Base-by-base conservation (phyloP, 2,888 invertebrate genomes). In the Ptilodon capucinus region DNA sequence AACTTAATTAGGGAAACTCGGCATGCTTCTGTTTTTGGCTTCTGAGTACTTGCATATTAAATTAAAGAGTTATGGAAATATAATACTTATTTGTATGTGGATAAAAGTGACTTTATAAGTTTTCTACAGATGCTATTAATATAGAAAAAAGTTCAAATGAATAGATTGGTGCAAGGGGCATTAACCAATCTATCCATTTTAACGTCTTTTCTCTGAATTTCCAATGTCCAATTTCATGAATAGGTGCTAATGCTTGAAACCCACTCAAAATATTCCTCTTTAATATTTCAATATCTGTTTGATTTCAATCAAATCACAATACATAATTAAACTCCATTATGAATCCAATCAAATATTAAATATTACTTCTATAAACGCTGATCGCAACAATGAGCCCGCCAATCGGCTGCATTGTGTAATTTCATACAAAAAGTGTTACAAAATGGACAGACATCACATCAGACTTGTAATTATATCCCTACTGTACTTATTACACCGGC, bases 401-500 rank as follows among this genome's bases (percentile, higher is more conserved):
- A 73, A 68, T 69, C 68, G 60, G 44, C 55, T 55, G 49, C 38
- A 54, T 75, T 76, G 65, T 64, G 64, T 67, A 69, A 73, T 48
- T 41, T 41, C 41, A 42, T 57, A 63, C 43, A 54, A 68, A n/a
- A 63, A 60, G 51, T 55, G 56, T 74, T 71, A 71, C 74, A 68
- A 71, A 71, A 74, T 51, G 45, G 48, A 61, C 62, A 46, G 49
- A 60, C 50, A 62, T 59, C 52, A 57, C 74, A 66, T 64, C 61
- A 51, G 57, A 67, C 68, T 73, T 77, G 68, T 81, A 82, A 85
- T 84, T 82, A 83, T 74, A 70, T 71, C 61, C 74, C 69, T 73
- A 79, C 79, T 64, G 74, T 64, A 69, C 71, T 79, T 78, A 81
- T 80, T 80, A 77, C 74, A 64, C 63, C 67, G 76, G 75, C 85